Evolutionary conservation across 2,113 vertebrate species (phyloP).

Genomic region (Myanophis thanlyinensis): DNA sequence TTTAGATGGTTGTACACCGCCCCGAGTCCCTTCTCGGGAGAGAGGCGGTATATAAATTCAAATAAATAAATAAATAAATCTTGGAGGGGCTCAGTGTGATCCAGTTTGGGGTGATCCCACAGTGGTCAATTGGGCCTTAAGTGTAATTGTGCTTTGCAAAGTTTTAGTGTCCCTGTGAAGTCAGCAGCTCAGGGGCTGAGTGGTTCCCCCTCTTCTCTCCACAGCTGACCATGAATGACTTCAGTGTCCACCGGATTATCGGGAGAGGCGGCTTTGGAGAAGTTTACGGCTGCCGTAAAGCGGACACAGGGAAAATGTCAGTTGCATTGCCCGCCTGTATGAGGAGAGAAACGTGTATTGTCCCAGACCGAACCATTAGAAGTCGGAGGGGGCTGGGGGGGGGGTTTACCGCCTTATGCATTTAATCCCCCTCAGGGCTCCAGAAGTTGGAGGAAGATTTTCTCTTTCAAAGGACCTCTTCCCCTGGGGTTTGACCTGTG

Average conservation of each 20-base stretch:
- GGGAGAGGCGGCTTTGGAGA: conserved; percentile 96
- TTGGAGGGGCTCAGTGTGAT: neutral
- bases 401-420: fast-evolving
- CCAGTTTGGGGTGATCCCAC: too few relatives aligned
- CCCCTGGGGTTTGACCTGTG: neutral
- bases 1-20: too few relatives aligned
- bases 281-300: conserved; percentile 98
- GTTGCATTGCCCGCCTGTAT: conserved; percentile 28
- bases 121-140: neutral
- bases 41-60: too few relatives aligned
- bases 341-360: neutral
- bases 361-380: neutral
- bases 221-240: conserved; percentile 99
- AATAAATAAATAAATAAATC: too few relatives aligned
- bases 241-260: conserved; percentile 98
- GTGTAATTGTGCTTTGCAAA: neutral
- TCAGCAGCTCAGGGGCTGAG: neutral
- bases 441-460: neutral
- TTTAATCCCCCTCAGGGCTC: neutral
- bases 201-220: neutral
- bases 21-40: too few relatives aligned
- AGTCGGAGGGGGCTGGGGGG: neutral
- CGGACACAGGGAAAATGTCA: conserved; percentile 99
- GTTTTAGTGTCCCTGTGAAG: neutral
- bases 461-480: neutral